phyloP scores from a whole-genome alignment of 2,888 invertebrate species.

The Caenorhabditis panamensis region DNA sequence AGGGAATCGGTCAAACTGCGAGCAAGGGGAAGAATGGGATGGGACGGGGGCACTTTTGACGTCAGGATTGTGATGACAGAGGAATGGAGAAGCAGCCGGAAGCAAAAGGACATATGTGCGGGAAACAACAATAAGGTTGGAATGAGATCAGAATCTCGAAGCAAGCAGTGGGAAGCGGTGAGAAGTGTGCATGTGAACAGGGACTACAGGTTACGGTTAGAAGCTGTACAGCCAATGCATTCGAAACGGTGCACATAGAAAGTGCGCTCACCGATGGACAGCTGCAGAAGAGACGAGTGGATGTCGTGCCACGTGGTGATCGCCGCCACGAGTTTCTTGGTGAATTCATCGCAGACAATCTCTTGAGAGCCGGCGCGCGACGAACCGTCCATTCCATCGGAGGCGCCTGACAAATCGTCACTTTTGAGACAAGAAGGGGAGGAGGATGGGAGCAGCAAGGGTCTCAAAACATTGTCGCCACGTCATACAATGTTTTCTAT shows the following conservation, averaged over 20 bases:
- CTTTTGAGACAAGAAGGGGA: slow-evolving; percentile 14
- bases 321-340: slow-evolving; percentile 75
- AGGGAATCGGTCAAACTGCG: slow-evolving; percentile 15
- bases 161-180: neutral
- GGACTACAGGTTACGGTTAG: slow-evolving; percentile 7
- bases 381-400: slow-evolving; percentile 61
- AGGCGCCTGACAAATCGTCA: slow-evolving; percentile 47
- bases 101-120: slow-evolving; percentile 1
- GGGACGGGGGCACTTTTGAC: slow-evolving; percentile 41
- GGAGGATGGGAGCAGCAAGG: neutral
- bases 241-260: no score
- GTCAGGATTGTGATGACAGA: slow-evolving; percentile 51
- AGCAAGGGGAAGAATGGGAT: slow-evolving; percentile 13
- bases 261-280: slow-evolving; percentile 72
- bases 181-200: no score
- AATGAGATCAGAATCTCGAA: neutral
- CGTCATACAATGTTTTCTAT: slow-evolving; percentile 17
- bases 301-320: slow-evolving; percentile 81
- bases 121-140: slow-evolving; percentile 25
- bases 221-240: neutral
- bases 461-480: slow-evolving; percentile 28
- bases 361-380: slow-evolving; percentile 52
- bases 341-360: slow-evolving; percentile 68
- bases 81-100: slow-evolving; percentile 20
- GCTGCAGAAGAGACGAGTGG: slow-evolving; percentile 77